phyloP scores from a whole-genome alignment of 1,140 invertebrate species.

The Psilanteris sp. region DNA sequence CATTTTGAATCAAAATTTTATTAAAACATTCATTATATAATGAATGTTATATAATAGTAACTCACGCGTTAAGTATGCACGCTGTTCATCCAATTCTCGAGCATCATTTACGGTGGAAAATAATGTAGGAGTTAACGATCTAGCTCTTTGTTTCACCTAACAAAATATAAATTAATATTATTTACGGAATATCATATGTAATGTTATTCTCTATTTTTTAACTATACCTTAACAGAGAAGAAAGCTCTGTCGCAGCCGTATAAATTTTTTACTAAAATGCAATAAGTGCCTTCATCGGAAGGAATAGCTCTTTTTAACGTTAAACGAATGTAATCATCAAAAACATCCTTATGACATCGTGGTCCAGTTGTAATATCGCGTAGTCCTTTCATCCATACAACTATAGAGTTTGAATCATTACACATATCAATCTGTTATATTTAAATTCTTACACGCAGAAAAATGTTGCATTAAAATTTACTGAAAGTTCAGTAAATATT shows the following conservation, averaged over 20 bases:
- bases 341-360: conserved; percentile 88
- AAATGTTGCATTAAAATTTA: no score
- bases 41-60: not conserved
- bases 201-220: no score
- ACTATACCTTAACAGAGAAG: conserved; percentile 88
- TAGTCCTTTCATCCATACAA: conserved; percentile 91
- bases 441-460: no score
- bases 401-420: no score
- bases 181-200: no score
- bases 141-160: conserved; percentile 49
- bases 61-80: conserved; percentile 48
- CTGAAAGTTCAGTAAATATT: no score
- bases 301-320: conserved; percentile 91
- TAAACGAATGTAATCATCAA: conserved; percentile 91
- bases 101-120: conserved; percentile 19
- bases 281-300: conserved; percentile 96
- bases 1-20: no score
- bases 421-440: no score
- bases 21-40: no score
- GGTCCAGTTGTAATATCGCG: conserved; percentile 89
- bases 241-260: conserved; percentile 92
- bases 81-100: conserved; percentile 53
- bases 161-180: conserved; percentile 1
- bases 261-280: conserved; percentile 93
- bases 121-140: conserved; percentile 48